Percentiles rank a stretch among this genome's conserved stretches.
Evolutionary conservation across 1,140 invertebrate species (phyloP).

Genomic region (Orchesella cincta): DNA sequence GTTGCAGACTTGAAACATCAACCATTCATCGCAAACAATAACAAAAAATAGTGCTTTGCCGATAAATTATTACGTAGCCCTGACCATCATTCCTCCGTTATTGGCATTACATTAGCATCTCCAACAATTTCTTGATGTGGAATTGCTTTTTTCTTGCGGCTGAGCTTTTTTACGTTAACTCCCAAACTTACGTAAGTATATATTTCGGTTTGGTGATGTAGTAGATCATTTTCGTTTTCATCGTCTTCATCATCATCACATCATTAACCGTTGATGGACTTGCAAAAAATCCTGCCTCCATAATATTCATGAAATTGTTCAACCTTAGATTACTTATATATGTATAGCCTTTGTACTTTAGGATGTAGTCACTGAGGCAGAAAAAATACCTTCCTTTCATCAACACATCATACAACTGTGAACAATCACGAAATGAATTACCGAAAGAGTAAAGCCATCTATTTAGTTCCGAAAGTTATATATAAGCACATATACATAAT

Average conservation of each 20-base stretch:
- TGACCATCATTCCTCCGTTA: background rate
- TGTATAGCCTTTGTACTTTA: background rate
- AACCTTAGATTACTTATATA: too few relatives aligned
- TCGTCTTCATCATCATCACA: conserved; percentile 18
- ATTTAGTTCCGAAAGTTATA: background rate
- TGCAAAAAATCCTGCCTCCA: background rate
- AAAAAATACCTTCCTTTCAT: background rate
- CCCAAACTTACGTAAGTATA: background rate
- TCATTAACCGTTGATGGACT: conserved; percentile 26
- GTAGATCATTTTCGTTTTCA: conserved; percentile 17
- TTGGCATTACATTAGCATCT: background rate
- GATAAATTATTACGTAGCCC: background rate
- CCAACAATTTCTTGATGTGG: background rate
- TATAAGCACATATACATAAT: background rate
- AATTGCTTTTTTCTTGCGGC: background rate
- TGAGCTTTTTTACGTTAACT: background rate
- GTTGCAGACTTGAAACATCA: too few relatives aligned
- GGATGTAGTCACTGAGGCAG: background rate
- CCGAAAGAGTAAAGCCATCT: conserved; percentile 7
- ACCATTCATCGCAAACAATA: background rate
- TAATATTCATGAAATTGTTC: background rate
- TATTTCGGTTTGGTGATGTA: background rate
- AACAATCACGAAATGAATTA: conserved; percentile 25
- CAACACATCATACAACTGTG: background rate
- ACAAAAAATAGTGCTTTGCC: background rate